These are phyloP conservation scores for Pelecanus crispus DNA, from an alignment of 2,113 vertebrate species.

Conservation along the genomic window DNA sequence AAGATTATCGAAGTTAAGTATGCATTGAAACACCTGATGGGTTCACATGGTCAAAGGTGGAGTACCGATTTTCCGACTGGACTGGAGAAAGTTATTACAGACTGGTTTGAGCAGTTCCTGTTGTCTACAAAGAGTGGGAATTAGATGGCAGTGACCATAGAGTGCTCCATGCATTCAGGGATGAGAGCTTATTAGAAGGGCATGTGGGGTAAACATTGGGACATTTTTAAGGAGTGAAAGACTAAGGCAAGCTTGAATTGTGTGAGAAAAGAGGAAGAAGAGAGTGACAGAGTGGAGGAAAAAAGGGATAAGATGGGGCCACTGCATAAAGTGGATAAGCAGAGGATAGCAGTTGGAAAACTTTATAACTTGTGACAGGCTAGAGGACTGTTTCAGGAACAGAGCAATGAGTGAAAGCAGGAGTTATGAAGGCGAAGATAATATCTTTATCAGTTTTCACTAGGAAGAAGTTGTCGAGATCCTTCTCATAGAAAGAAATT, in stretches of 20 bases:
- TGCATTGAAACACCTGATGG: not conserved
- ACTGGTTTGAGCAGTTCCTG: not conserved
- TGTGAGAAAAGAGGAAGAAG: not conserved
- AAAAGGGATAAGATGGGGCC: not conserved
- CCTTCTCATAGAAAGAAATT: not conserved
- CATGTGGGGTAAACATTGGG: not conserved
- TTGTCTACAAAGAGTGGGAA: not conserved
- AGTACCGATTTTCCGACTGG: not conserved
- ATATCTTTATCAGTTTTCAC: not conserved
- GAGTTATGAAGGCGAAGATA: not conserved
- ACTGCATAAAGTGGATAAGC: not conserved
- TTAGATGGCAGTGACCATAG: not conserved
- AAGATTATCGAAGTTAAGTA: not conserved
- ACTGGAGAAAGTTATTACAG: not conserved
- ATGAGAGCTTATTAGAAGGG: not conserved
- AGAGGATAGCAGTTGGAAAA: not conserved
- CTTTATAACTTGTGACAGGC: not conserved
- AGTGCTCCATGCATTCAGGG: not conserved
- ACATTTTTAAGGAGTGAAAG: not conserved
- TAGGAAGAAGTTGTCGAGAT: not conserved
- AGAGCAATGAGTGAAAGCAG: not conserved
- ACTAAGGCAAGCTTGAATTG: not conserved
- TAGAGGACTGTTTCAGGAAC: not conserved
- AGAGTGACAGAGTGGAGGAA: not conserved
- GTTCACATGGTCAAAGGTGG: not conserved